Evolutionary conservation across 2,888 invertebrate species (phyloP).

Genomic region (Caenorhabditis sinica): DNA sequence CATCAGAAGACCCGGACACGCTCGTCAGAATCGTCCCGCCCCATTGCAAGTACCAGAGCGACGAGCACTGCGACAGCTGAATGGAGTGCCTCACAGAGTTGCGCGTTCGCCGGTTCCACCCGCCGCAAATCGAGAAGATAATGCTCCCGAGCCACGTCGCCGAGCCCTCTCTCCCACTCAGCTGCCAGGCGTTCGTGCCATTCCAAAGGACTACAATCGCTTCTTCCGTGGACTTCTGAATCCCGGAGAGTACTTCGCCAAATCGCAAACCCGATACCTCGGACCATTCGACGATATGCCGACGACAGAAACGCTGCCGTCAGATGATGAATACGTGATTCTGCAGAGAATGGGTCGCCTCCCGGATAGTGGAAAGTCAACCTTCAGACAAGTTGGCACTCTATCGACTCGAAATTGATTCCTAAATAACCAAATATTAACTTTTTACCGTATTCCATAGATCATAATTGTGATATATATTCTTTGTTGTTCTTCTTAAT

Average conservation of each 20-base stretch:
- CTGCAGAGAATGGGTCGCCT: conserved; percentile 68
- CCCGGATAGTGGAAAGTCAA: conserved; percentile 66
- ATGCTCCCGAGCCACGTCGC: conserved; percentile 11
- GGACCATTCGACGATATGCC: conserved; percentile 56
- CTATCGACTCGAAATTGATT: conserved; percentile 36
- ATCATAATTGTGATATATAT: conserved; percentile 39
- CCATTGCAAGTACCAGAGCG: conserved; percentile 22
- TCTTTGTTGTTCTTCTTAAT: background rate
- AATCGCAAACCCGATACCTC: conserved; percentile 58
- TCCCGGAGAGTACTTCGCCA: conserved; percentile 67
- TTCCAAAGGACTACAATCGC: conserved; percentile 62
- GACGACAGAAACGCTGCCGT: conserved; percentile 33
- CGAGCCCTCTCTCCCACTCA: conserved; percentile 56
- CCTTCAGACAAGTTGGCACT: conserved; percentile 65
- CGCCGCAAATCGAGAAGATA: background rate
- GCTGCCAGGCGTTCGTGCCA: conserved; percentile 63
- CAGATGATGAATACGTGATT: conserved; percentile 54
- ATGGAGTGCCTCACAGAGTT: background rate
- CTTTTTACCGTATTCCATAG: conserved; percentile 20
- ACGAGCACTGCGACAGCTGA: conserved; percentile 14
- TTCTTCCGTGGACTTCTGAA: conserved; percentile 50
- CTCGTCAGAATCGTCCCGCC: conserved; percentile 5
- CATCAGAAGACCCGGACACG: background rate
- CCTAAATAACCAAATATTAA: conserved; percentile 7
- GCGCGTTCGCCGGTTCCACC: background rate